Evolutionary conservation across 1,140 invertebrate genomes (phyloP).

Genomic region (Amyelois transitella): DNA sequence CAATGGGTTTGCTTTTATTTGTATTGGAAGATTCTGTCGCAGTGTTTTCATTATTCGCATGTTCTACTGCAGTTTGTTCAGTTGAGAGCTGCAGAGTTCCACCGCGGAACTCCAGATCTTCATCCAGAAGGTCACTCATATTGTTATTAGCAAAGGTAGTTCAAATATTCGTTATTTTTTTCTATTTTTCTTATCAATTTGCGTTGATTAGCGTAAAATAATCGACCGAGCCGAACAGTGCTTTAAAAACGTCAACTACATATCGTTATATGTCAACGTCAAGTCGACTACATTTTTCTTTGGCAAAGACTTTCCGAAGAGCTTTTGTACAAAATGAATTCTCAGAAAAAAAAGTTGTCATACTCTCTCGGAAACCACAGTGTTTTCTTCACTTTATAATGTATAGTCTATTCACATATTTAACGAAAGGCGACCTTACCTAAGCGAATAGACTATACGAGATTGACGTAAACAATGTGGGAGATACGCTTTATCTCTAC

Average conservation of each 20-base stretch:
- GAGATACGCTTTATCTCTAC: too few relatives aligned
- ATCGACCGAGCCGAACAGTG: background rate
- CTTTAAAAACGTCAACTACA: background rate
- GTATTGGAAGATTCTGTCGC: slow-evolving; percentile 26
- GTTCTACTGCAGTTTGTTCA: slow-evolving; percentile 30
- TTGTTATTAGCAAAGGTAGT: slow-evolving; percentile 8
- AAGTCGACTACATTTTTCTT: background rate
- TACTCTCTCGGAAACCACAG: too few relatives aligned
- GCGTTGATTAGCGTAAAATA: background rate
- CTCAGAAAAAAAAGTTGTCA: too few relatives aligned
- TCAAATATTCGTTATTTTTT: background rate
- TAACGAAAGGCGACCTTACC: too few relatives aligned
- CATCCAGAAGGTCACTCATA: slow-evolving; percentile 61
- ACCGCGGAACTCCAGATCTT: slow-evolving; percentile 64
- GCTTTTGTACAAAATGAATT: too few relatives aligned
- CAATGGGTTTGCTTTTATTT: slow-evolving; percentile 36
- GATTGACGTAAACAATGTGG: too few relatives aligned
- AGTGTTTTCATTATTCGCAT: slow-evolving; percentile 30
- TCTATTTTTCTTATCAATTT: background rate
- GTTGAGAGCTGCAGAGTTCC: slow-evolving; percentile 62
- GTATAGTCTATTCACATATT: too few relatives aligned
- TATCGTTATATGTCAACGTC: background rate
- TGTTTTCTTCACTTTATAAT: too few relatives aligned
- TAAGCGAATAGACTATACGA: too few relatives aligned
- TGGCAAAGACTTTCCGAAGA: too few relatives aligned